These are phyloP conservation scores for Todiramphus chloris DNA, from an alignment of 2,113 vertebrate genomes.

Conservation along the genomic window DNA sequence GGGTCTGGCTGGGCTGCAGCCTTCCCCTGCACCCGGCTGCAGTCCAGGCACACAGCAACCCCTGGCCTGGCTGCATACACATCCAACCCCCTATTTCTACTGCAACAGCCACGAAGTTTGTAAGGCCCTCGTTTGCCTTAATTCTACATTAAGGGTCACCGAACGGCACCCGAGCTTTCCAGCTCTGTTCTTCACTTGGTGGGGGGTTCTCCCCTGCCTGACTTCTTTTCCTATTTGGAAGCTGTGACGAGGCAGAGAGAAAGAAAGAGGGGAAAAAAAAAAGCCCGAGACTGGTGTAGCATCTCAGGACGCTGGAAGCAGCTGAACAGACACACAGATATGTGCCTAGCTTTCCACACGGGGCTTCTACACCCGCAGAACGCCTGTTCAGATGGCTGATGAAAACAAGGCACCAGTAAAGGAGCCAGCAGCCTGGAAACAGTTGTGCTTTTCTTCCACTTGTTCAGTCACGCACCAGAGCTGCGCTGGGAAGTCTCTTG, in stretches of 20 bases:
- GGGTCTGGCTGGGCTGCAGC: neutral
- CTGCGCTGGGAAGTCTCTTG: slow-evolving; percentile 11
- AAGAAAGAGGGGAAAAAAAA: too few species aligned
- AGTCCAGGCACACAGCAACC: neutral
- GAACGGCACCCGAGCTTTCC: neutral
- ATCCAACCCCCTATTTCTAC: neutral
- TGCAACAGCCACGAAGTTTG: neutral
- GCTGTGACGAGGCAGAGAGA: neutral
- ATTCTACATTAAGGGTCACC: neutral
- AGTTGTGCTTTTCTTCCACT: neutral
- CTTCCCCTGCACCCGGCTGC: neutral
- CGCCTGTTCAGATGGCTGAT: neutral
- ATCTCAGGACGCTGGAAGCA: neutral
- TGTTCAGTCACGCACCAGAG: neutral
- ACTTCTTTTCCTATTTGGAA: neutral
- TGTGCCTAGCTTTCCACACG: neutral
- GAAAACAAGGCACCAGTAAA: neutral
- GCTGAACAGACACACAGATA: neutral
- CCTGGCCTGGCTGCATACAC: neutral
- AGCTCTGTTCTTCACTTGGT: neutral
- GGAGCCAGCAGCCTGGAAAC: neutral
- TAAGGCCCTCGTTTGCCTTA: neutral
- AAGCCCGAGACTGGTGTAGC: neutral
- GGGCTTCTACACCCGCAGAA: neutral
- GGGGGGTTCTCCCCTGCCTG: neutral